Conservation (phyloP, 2,888 invertebrate species). For the Agrotis clavis region DNA sequence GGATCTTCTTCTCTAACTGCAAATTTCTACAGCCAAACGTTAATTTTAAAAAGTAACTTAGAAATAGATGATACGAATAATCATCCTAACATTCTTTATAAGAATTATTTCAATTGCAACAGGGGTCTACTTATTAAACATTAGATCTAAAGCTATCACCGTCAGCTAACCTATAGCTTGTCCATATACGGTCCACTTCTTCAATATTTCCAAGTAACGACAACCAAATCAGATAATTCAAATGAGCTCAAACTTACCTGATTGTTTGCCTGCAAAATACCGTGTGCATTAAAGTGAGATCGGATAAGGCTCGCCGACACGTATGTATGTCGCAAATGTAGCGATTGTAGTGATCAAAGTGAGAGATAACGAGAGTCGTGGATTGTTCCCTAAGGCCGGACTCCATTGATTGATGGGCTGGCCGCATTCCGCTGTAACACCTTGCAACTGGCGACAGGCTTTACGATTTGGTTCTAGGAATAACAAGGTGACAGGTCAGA, state of each 20-base stretch:
- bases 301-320: conserved; percentile 62
- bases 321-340: conserved; percentile 59
- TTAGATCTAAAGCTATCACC: no score
- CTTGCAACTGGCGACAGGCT: conserved; percentile 26
- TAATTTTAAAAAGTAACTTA: no score
- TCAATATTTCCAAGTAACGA: conserved; percentile 21
- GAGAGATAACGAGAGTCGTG: conserved; percentile 55
- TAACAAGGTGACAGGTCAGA: neutral
- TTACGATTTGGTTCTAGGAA: conserved; percentile 5
- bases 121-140: no score
- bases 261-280: conserved; percentile 49
- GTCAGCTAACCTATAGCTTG: neutral
- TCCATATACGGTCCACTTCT: neutral
- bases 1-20: no score
- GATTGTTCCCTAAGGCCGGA: conserved; percentile 48
- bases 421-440: conserved; percentile 39
- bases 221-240: conserved; percentile 50
- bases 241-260: conserved; percentile 42
- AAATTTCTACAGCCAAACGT: no score
- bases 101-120: no score
- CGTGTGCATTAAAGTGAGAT: conserved; percentile 53
- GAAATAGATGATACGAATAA: no score
- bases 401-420: conserved; percentile 56
- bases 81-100: no score
- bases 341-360: conserved; percentile 54